Evolutionary conservation across 2,888 invertebrate species (phyloP), one percentile per base, ranked within the genome.

Genomic region (Tipula unca): DNA sequence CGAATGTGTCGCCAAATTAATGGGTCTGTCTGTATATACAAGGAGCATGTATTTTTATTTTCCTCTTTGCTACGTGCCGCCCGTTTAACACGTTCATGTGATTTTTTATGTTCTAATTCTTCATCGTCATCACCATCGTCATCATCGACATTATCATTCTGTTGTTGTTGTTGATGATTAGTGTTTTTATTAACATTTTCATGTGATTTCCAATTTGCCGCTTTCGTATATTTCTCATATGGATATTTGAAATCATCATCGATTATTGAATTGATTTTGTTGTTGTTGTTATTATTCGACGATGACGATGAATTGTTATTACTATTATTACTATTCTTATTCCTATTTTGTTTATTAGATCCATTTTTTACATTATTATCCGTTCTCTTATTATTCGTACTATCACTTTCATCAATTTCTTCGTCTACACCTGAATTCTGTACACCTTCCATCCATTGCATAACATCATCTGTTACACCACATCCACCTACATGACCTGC

Each of bases 21-120:
- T 87, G 99, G 99, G 92, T 99, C 99, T 29, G 99, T 99, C 92
- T 99, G 98, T 91, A 99, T 97, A 91, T 96, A 99, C 87, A 99
- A 93, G 86, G 98, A 97, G 91, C 99, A 99, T 86, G 98, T 97
- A 91, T 96, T 97, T 88, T 94, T 95, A 89, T 94, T 95, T 90
- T 95, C 94, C 88, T 94, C 95, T 88, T 93, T 93, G 87, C 93
- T 90, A 86, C 92, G 90, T 48, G 93, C 91, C 32, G 93, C 94
- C 86, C 94, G 92, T 86, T 92, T 92, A 87, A 92, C 89, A 20
- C 94, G 91, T 88, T 90, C 90, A 89, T 92, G 91, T 87, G 89
- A 89, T 86, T 89, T 88, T 87, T 89, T 88, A 88, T 90, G 90
- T 39, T 39, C 36, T 88, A 90, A 90, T 87, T 88, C 89, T 87